A percentile compares a stretch with the other conserved stretches of the same genome.
Conservation (phyloP, 2,888 invertebrate species). For the Hoplodrina blanda region DNA sequence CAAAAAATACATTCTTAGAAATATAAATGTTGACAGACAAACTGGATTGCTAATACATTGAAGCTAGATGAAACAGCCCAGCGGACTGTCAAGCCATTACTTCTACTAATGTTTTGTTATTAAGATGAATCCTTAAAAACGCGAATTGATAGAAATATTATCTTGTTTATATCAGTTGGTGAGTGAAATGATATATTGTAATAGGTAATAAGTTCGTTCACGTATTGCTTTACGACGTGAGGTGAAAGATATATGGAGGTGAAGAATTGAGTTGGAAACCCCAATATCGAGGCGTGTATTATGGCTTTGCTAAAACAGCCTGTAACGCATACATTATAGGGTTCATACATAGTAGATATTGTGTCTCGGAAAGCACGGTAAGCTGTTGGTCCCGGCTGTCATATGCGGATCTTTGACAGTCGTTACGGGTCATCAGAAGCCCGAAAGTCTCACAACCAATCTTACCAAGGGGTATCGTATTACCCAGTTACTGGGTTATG, state of each 20-base stretch:
- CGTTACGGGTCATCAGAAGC: no score
- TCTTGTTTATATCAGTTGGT: neutral
- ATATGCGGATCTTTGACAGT: no score
- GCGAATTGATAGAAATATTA: slow-evolving; percentile 20
- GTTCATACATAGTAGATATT: no score
- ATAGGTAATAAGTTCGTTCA: slow-evolving; percentile 4
- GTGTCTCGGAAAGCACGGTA: no score
- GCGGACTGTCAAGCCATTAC: slow-evolving; percentile 4
- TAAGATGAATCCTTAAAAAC: neutral
- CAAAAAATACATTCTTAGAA: neutral
- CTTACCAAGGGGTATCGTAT: no score
- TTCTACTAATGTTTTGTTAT: slow-evolving; percentile 15
- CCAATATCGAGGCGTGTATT: neutral
- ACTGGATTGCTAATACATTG: slow-evolving; percentile 6
- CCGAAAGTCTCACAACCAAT: no score
- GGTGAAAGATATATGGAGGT: neutral
- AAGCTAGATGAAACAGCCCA: slow-evolving; percentile 5
- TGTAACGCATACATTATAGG: neutral
- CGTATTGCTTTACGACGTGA: neutral
- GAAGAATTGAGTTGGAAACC: neutral
- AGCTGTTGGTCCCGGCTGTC: no score
- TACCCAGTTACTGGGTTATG: no score
- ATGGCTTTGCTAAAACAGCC: neutral
- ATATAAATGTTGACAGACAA: slow-evolving; percentile 19
- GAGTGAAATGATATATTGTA: slow-evolving; percentile 6